A percentile compares a stretch with the other conserved stretches of the same genome.
Evolutionary conservation across 2,797 vertebrate genomes (phyloP).

Genomic region (Brachymystax lenok): DNA sequence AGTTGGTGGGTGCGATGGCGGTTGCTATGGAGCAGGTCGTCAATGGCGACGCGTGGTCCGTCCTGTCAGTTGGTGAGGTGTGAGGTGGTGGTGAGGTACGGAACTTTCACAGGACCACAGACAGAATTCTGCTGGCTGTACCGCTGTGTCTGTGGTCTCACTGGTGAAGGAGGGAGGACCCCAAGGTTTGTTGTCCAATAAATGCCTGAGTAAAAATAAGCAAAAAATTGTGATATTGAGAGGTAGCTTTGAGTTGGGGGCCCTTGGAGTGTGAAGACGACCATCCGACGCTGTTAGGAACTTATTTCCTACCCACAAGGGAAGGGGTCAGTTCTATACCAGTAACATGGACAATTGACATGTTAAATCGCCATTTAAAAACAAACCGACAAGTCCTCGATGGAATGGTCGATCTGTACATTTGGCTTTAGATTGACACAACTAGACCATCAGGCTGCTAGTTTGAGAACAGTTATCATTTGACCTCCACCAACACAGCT

Average conservation of each 20-base stretch:
- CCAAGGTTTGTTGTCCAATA: slow-evolving; percentile 74
- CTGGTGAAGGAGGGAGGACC: slow-evolving; percentile 57
- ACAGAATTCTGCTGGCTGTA: slow-evolving; percentile 64
- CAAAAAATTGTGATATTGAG: neutral
- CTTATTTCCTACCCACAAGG: neutral
- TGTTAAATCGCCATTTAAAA: neutral
- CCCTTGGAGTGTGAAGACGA: slow-evolving; percentile 2
- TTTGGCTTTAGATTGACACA: neutral
- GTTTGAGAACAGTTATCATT: too few relatives aligned
- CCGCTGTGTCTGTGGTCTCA: slow-evolving; percentile 67
- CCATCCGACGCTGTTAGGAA: neutral
- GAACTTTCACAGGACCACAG: slow-evolving; percentile 49
- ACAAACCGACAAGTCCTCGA: too few relatives aligned
- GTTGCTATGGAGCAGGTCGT: slow-evolving; percentile 80
- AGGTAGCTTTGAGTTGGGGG: neutral
- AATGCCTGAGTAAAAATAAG: slow-evolving; percentile 56
- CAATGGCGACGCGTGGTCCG: slow-evolving; percentile 81
- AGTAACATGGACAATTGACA: neutral
- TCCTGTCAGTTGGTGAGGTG: slow-evolving; percentile 62
- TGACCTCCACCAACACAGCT: slow-evolving; percentile 36
- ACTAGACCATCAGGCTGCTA: slow-evolving; percentile 12
- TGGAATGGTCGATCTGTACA: neutral
- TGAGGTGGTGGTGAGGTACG: slow-evolving; percentile 27
- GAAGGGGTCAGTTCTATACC: neutral
- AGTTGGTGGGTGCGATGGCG: slow-evolving; percentile 65